Evolutionary conservation across 2,888 invertebrate genomes (phyloP).

Genomic region (Mimas tiliae): DNA sequence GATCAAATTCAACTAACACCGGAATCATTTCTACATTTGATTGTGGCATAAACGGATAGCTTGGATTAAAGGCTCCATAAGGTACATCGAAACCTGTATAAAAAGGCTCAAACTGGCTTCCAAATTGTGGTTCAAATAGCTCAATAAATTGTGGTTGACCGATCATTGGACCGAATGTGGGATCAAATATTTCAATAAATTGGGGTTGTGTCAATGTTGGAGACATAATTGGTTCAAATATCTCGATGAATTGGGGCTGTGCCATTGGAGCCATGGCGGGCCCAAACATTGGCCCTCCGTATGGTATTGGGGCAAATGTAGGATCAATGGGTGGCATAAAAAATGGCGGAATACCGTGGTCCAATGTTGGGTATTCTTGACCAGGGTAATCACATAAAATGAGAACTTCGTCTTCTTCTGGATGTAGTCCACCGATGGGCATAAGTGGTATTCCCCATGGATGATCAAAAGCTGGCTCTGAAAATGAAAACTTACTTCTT

Average conservation of each 20-base stretch:
- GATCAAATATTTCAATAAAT: conserved; percentile 6
- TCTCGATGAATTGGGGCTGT: conserved; percentile 5
- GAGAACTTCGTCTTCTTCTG: conserved; percentile 5
- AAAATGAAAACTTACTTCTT: not conserved
- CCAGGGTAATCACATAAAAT: conserved; percentile 3
- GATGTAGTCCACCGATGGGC: not conserved
- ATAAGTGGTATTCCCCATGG: not conserved
- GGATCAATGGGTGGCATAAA: not conserved
- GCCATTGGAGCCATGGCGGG: not conserved
- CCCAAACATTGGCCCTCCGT: not conserved
- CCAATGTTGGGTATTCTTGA: not conserved
- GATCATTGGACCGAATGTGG: not conserved
- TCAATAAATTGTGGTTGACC: conserved; percentile 5
- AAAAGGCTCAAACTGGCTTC: conserved; percentile 14
- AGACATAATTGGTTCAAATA: not conserved
- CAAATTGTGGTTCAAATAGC: conserved; percentile 1
- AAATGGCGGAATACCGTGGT: not conserved
- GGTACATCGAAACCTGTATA: not conserved
- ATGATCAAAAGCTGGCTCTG: not conserved
- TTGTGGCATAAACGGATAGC: not conserved
- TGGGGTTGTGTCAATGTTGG: not conserved
- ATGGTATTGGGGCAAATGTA: not conserved
- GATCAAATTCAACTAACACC: not conserved
- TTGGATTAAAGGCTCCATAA: not conserved
- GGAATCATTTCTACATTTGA: conserved; percentile 6